Percentiles rank a stretch among this genome's conserved stretches.
These are phyloP conservation scores for Malurus elegans DNA, from an alignment of 2,113 vertebrate genomes.

Conservation along the genomic window DNA sequence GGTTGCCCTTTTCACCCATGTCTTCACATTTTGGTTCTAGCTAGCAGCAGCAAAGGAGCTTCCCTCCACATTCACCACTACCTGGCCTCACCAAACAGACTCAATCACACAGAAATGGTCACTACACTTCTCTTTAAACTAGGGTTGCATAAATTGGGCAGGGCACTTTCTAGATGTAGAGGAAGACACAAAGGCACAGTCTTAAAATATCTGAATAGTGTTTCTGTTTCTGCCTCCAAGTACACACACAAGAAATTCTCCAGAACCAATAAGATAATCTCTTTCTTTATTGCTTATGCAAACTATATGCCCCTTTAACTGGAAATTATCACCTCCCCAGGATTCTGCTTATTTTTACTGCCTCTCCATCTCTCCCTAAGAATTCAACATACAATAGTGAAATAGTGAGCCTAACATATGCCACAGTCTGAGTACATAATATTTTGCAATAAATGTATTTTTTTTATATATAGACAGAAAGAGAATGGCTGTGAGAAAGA, in stretches of 20 bases:
- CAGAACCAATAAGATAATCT: background rate
- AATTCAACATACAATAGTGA: background rate
- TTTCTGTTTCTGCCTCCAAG: constrained; percentile 8
- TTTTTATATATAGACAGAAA: constrained; percentile 8
- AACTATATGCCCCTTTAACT: background rate
- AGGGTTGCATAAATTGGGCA: background rate
- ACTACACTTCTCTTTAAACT: background rate
- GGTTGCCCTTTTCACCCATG: background rate
- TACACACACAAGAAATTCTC: background rate
- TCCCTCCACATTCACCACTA: background rate
- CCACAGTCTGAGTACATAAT: background rate
- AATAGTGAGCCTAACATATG: background rate
- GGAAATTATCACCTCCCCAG: background rate
- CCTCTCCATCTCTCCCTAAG: background rate
- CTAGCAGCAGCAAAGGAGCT: background rate
- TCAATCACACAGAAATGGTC: background rate
- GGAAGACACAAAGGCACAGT: background rate
- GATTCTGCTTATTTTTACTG: background rate
- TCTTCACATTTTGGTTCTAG: background rate
- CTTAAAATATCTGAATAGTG: constrained; percentile 9
- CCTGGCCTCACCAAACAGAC: background rate
- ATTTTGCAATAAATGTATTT: constrained; percentile 53
- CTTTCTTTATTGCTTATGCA: constrained; percentile 14
- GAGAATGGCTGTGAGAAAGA: constrained; percentile 2
- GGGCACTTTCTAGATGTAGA: background rate